These are phyloP conservation scores for Eupristina koningsbergeri DNA, from an alignment of 1,140 invertebrate species.

Conservation along the genomic window DNA sequence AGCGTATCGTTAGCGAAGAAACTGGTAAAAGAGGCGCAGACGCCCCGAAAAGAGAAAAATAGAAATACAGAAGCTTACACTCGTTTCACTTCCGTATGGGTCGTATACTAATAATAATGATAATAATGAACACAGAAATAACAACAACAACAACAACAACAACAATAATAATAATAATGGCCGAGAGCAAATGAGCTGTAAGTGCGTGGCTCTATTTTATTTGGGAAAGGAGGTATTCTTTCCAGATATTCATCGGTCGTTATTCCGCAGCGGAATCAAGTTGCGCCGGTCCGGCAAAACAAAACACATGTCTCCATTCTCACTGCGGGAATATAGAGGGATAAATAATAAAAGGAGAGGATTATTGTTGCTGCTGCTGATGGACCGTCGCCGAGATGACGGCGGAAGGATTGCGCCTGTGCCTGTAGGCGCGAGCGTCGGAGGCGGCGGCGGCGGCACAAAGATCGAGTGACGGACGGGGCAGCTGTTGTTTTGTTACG, in stretches of 20 bases:
- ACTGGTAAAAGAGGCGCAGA: no score
- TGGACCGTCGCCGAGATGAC: neutral
- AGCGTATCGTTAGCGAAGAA: neutral
- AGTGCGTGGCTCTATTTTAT: neutral
- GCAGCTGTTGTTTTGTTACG: slow-evolving; percentile 73
- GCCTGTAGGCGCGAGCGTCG: no score
- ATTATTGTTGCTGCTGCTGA: neutral
- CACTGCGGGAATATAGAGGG: slow-evolving; percentile 28
- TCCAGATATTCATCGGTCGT: slow-evolving; percentile 54
- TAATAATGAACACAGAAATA: no score
- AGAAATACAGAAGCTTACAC: neutral
- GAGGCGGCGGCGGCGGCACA: neutral
- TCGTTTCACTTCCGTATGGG: neutral
- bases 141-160: no score
- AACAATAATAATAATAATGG: neutral
- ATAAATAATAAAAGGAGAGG: slow-evolving; percentile 12
- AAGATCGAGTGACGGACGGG: slow-evolving; percentile 6
- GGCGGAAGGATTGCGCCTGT: slow-evolving; percentile 35
- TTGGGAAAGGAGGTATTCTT: neutral
- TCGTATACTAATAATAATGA: neutral
- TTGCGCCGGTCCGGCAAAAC: slow-evolving; percentile 66
- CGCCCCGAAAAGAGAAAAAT: no score
- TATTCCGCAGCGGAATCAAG: slow-evolving; percentile 58
- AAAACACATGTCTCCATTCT: slow-evolving; percentile 41
- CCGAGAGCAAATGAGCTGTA: neutral